phyloP scores from a whole-genome alignment of 2,888 invertebrate genomes.

The Acleris holmiana region DNA sequence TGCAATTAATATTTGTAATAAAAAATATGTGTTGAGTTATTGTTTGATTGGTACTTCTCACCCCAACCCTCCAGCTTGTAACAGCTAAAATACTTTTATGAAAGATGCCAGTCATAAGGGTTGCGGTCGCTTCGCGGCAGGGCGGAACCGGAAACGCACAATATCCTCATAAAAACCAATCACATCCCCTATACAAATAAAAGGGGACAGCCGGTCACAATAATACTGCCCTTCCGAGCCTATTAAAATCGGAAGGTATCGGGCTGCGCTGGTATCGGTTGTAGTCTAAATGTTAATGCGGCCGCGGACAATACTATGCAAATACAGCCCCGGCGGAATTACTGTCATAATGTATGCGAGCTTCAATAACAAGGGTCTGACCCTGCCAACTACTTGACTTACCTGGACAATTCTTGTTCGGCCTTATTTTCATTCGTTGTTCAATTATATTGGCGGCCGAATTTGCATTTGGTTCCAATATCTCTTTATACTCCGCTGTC shows the following conservation, averaged over 20 bases:
- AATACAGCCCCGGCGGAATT: conserved; percentile 51
- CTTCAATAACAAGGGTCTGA: conserved; percentile 50
- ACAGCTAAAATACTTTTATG: neutral
- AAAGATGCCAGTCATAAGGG: neutral
- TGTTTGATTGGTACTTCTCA: conserved; percentile 46
- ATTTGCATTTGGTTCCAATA: conserved; percentile 17
- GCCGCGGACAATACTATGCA: conserved; percentile 72
- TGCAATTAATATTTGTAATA: conserved; percentile 83
- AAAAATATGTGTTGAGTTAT: conserved; percentile 69
- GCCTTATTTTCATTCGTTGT: conserved; percentile 24
- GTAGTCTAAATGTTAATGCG: conserved; percentile 74
- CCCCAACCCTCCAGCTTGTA: neutral
- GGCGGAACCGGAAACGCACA: conserved; percentile 24
- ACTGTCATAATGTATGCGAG: conserved; percentile 64
- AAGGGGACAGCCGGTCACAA: conserved; percentile 24
- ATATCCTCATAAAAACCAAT: conserved; percentile 35
- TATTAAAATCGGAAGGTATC: conserved; percentile 46
- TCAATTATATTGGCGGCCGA: conserved; percentile 14
- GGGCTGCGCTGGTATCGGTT: conserved; percentile 49
- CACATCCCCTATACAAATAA: conserved; percentile 36
- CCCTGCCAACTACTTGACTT: conserved; percentile 20
- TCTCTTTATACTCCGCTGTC: neutral
- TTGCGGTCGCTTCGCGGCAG: neutral
- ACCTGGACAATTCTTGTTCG: conserved; percentile 29
- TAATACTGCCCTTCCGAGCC: conserved; percentile 34